Conservation (phyloP, 2,797 vertebrate genomes). For the Carapus acus region DNA sequence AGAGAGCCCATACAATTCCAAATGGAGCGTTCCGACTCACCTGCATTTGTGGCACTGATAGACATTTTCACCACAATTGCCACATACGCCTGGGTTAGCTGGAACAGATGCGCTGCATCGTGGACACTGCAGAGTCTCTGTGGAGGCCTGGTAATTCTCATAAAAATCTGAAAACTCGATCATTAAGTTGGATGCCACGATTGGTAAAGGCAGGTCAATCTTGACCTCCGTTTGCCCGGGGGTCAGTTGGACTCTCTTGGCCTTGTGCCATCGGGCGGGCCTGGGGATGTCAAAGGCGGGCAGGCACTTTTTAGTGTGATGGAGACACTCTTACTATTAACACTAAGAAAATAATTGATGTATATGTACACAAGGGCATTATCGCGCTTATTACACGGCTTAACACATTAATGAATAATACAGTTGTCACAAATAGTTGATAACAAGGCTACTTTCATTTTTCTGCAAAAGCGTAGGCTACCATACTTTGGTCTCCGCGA, state of each 20-base stretch:
- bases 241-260: conserved; percentile 95
- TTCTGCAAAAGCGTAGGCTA: too few species aligned
- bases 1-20: neutral
- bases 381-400: neutral
- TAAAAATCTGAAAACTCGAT: conserved; percentile 98
- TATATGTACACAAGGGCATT: too few species aligned
- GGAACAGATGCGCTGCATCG: conserved; percentile 97
- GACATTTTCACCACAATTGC: conserved; percentile 97
- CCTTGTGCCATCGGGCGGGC: conserved; percentile 98
- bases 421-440: too few species aligned
- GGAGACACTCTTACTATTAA: too few species aligned
- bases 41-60: conserved; percentile 99
- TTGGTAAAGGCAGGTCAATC: conserved; percentile 93
- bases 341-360: too few species aligned
- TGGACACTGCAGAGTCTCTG: conserved; percentile 95
- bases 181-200: conserved; percentile 98
- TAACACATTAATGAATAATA: too few species aligned
- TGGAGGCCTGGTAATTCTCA: conserved; percentile 98
- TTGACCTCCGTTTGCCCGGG: conserved; percentile 98
- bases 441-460: too few species aligned
- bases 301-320: neutral
- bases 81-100: conserved; percentile 95
- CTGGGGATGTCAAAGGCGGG: conserved; percentile 58
- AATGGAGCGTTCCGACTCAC: conserved; percentile 56
- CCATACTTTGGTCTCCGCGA: too few species aligned